Percentiles rank a stretch among this genome's conserved stretches.
Conservation (phyloP, 2,797 vertebrate species). For the Steatocranus sp. region DNA sequence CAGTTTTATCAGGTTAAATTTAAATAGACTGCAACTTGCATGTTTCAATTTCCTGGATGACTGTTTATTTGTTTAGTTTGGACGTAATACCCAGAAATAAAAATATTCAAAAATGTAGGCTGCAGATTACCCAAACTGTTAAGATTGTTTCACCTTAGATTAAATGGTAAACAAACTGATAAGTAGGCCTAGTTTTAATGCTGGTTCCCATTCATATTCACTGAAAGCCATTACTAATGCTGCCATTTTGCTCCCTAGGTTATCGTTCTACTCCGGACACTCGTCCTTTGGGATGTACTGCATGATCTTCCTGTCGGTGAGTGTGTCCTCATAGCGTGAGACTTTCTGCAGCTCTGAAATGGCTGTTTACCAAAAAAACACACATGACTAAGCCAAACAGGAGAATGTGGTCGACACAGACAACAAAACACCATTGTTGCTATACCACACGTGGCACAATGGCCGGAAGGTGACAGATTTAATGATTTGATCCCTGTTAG, state of each 20-base stretch:
- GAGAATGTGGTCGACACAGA: neutral
- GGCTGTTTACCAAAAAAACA: slow-evolving; percentile 18
- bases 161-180: neutral
- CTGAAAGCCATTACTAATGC: neutral
- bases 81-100: neutral
- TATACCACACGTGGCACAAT: slow-evolving; percentile 1
- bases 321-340: slow-evolving; percentile 46
- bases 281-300: slow-evolving; percentile 99
- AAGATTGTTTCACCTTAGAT: neutral
- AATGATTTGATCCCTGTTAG: neutral
- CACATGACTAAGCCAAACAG: slow-evolving; percentile 9
- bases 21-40: neutral
- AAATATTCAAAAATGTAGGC: neutral
- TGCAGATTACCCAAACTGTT: neutral
- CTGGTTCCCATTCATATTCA: neutral
- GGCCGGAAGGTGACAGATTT: slow-evolving; percentile 1
- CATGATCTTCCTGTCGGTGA: slow-evolving; percentile 97
- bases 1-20: neutral
- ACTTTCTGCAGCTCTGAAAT: neutral
- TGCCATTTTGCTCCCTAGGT: slow-evolving; percentile 64
- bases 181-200: neutral
- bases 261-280: slow-evolving; percentile 98
- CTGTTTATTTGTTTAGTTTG: neutral
- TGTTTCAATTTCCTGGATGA: neutral
- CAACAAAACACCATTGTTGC: slow-evolving; percentile 44